phyloP scores from a whole-genome alignment of 2,797 vertebrate genomes.

The Enteromius unitaeniatus region DNA sequence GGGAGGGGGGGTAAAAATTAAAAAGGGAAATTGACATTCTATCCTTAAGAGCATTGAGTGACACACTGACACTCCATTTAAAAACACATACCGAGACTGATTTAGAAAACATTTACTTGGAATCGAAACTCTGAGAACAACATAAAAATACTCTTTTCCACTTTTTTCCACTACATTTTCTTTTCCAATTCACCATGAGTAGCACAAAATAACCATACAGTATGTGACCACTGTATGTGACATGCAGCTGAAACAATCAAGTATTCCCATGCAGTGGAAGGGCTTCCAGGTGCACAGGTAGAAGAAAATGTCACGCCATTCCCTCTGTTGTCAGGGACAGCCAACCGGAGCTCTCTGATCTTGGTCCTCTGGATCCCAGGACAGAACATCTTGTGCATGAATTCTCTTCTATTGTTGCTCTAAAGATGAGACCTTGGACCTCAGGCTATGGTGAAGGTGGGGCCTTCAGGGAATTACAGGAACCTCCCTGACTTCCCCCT shows the following conservation, averaged over 20 bases:
- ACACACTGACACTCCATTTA: conserved; percentile 73
- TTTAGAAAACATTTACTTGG: conserved; percentile 70
- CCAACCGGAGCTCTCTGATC: conserved; percentile 5
- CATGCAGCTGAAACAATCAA: conserved; percentile 84
- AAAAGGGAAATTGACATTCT: conserved; percentile 68
- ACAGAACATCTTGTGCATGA: conserved; percentile 11
- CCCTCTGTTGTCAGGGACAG: conserved; percentile 12
- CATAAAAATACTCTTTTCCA: conserved; percentile 65
- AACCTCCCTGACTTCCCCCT: conserved; percentile 79
- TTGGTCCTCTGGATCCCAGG: conserved; percentile 3
- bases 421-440: not conserved
- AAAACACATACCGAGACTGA: conserved; percentile 74
- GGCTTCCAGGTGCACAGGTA: conserved; percentile 53
- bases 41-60: conserved; percentile 72
- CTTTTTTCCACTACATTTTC: conserved; percentile 37
- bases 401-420: conserved; percentile 5
- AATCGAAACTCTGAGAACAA: conserved; percentile 24
- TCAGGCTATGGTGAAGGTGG: conserved; percentile 77
- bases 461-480: conserved; percentile 81
- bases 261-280: conserved; percentile 70
- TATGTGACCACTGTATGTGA: conserved; percentile 78
- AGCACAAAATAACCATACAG: conserved; percentile 72
- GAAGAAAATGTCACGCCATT: conserved; percentile 49
- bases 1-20: conserved; percentile 59
- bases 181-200: conserved; percentile 71